phyloP scores from a whole-genome alignment of 2,113 vertebrate species.

The Cebus imitator region DNA sequence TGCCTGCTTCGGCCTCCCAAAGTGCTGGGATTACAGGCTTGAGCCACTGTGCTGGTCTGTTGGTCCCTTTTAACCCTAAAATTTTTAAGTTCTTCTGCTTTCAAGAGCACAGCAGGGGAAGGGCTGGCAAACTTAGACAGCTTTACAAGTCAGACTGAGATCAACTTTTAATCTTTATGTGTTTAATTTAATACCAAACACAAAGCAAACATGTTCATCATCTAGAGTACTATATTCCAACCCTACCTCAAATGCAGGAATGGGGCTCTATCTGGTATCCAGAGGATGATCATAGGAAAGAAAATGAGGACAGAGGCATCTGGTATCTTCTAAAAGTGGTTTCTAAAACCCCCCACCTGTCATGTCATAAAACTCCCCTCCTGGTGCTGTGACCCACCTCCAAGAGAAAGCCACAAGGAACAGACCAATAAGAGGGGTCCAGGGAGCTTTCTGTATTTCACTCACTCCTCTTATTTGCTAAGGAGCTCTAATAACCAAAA shows the following conservation, averaged over 20 bases:
- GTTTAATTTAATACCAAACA: conserved; percentile 37
- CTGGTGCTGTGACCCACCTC: not conserved
- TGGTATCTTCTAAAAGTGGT: not conserved
- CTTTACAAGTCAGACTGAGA: not conserved
- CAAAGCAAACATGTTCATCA: not conserved
- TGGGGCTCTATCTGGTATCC: not conserved
- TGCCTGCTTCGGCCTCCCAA: too few relatives aligned
- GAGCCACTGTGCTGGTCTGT: too few relatives aligned
- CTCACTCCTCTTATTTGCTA: not conserved
- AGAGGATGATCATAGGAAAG: not conserved
- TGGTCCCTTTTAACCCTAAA: not conserved
- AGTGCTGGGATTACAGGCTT: too few relatives aligned
- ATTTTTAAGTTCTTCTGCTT: conserved; percentile 9
- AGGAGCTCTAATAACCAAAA: not conserved
- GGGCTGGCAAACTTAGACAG: not conserved
- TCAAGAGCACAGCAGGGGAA: not conserved
- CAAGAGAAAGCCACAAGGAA: not conserved
- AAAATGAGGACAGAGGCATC: not conserved
- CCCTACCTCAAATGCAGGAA: not conserved
- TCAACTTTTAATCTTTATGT: conserved; percentile 27
- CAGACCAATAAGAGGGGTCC: not conserved
- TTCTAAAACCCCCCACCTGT: too few relatives aligned
- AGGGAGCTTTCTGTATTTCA: not conserved
- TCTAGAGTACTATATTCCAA: not conserved
- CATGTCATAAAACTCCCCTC: not conserved